Base-by-base conservation (phyloP, 2,113 vertebrate genomes). In the Gymnogyps californianus region DNA sequence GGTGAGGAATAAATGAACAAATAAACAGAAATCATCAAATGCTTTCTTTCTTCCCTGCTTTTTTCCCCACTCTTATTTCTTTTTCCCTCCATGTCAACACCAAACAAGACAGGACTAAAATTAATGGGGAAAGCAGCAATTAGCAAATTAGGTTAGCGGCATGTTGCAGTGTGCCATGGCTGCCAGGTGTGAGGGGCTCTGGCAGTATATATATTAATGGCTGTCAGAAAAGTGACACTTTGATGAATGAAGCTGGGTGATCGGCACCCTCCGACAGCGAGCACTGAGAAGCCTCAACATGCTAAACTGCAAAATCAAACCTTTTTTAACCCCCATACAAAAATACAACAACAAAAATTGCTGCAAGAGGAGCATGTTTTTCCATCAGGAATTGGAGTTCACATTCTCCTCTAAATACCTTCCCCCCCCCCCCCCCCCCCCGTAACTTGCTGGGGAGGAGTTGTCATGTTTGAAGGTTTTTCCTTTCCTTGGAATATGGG, bases 171-270 rank as follows among this genome's bases (percentile, higher is more conserved):
- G 98, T 98, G 98, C 98, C 98, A 98, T 96, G 97, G 97, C 98
- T 99, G 99, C 99, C 99, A 99, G 99, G 99, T 99, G 99, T 98
- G 98, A 99, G 99, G 98, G 99, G 98, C 99, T 98, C 98, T 99
- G 99, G 99, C 99, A 99, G 99, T 98, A 99, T 99, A 99, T 99
- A 99, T 99, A 99, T 99, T 99, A 99, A 99, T 98, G 98, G 99
- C 99, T 99, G 99, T 99, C 99, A 99, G 98, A 98, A 98, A 98
- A 99, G 99, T 99, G 99, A 99, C 99, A 99, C 98, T 99, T 99
- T 99, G 99, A 99, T 99, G 99, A 99, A 99, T 99, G 99, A 99
- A 98, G 98, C 98, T 98, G 99, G 99, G 99, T 99, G 99, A 99
- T 99, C 99, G 98, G 99, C 99, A 99, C 98, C 98, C 98, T 98